phyloP scores from a whole-genome alignment of 30 jellyfish, hydroid and myxozoan genomes.

The Rhopilema esculentum region DNA sequence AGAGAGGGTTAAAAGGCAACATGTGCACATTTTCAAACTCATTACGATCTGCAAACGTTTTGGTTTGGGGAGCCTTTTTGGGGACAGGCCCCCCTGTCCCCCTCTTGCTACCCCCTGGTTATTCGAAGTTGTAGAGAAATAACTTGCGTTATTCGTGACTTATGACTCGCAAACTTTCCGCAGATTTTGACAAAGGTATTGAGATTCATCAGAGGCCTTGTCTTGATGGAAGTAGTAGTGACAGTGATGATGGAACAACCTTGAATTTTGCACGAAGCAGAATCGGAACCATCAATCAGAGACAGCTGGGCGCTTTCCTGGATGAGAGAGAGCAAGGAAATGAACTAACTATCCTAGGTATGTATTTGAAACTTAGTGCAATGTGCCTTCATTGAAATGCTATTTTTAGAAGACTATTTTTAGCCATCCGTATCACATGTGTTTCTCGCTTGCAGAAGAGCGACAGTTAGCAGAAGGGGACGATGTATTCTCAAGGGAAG shows the following conservation, averaged over 20 bases:
- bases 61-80: too few species aligned
- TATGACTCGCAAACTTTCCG: background rate
- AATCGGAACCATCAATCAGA: slow-evolving; percentile 55
- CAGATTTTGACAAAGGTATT: slow-evolving; percentile 37
- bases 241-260: slow-evolving; percentile 83
- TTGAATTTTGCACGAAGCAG: slow-evolving; percentile 81
- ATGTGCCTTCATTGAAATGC: background rate
- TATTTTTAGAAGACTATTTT: background rate
- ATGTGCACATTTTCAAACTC: too few species aligned
- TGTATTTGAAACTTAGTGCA: background rate
- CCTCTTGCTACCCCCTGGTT: too few species aligned
- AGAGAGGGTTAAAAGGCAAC: too few species aligned
- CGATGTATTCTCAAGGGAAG: slow-evolving; percentile 66
- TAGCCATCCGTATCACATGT: background rate
- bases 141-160: too few species aligned
- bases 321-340: slow-evolving; percentile 53
- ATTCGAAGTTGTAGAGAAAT: too few species aligned
- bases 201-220: slow-evolving; percentile 77
- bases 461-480: slow-evolving; percentile 95
- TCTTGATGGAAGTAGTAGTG: slow-evolving; percentile 94
- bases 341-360: slow-evolving; percentile 57
- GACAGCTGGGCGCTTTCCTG: slow-evolving; percentile 29
- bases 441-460: slow-evolving; percentile 54
- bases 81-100: too few species aligned
- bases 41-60: too few species aligned